Percentiles rank a stretch among this genome's conserved stretches.
These are phyloP conservation scores for Acromyrmex echinatior DNA, from an alignment of 1,140 invertebrate genomes.

Conservation along the genomic window DNA sequence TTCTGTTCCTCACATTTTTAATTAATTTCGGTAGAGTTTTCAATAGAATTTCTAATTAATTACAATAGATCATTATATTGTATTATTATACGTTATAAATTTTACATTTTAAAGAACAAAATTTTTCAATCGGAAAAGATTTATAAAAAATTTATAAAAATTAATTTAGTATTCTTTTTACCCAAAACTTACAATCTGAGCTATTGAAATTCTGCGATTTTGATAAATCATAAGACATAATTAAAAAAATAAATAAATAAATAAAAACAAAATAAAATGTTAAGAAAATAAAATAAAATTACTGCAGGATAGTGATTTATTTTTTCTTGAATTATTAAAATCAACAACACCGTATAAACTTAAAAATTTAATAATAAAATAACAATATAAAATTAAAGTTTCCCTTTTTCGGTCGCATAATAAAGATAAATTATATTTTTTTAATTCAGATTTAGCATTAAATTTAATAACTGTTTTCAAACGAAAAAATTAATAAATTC, in stretches of 20 bases:
- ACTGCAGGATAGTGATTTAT: not conserved
- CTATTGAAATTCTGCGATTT: not conserved
- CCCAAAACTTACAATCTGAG: not conserved
- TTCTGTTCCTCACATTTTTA: not conserved
- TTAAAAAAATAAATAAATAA: too few species aligned
- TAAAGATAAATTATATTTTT: not conserved
- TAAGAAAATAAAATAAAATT: not conserved
- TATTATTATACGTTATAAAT: not conserved
- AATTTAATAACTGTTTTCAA: constrained; percentile 15
- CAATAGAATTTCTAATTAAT: constrained; percentile 3
- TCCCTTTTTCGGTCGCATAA: not conserved
- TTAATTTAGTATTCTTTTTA: not conserved
- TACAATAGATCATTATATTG: not conserved
- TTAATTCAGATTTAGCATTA: not conserved
- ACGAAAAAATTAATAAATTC: not conserved
- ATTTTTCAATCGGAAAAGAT: not conserved
- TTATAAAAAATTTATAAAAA: not conserved
- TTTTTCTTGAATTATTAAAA: constrained; percentile 12
- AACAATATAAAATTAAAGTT: constrained; percentile 26
- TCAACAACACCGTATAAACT: not conserved
- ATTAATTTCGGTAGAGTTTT: not conserved
- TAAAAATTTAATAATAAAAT: not conserved
- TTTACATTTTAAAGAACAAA: not conserved
- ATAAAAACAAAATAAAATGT: not conserved
- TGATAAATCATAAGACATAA: not conserved